Conservation (phyloP, 2,888 invertebrate genomes). For the Hirtodrosophila trivittata region DNA sequence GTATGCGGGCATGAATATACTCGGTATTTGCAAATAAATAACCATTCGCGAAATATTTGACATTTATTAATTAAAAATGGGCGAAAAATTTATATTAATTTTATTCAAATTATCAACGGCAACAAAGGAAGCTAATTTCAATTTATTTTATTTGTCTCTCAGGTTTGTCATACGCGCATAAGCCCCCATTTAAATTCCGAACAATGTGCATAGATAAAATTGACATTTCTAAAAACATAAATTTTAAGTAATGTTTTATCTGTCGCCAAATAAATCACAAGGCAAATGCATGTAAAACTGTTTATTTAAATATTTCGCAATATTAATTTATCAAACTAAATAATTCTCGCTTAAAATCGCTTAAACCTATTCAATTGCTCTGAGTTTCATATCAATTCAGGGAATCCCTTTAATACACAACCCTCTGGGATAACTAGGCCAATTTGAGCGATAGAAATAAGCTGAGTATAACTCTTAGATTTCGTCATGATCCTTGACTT, state of each 20-base stretch:
- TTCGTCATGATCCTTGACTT: too few relatives aligned
- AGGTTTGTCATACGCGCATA: conserved; percentile 40
- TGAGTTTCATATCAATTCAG: too few relatives aligned
- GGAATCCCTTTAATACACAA: too few relatives aligned
- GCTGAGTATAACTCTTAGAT: too few relatives aligned
- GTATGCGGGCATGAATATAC: conserved; percentile 49
- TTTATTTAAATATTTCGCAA: too few relatives aligned
- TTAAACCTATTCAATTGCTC: too few relatives aligned
- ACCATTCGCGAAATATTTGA: conserved; percentile 73
- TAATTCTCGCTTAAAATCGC: too few relatives aligned
- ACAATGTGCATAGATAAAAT: conserved; percentile 56
- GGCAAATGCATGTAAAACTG: not conserved
- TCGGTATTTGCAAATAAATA: conserved; percentile 74
- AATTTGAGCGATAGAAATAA: too few relatives aligned
- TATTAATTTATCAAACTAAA: conserved; percentile 11
- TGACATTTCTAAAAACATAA: conserved; percentile 50
- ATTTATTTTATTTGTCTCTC: conserved; percentile 66
- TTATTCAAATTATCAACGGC: conserved; percentile 82
- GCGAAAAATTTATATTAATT: conserved; percentile 81
- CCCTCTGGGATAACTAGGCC: too few relatives aligned
- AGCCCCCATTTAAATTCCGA: conserved; percentile 9
- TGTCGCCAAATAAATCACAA: conserved; percentile 47
- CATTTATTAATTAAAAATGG: conserved; percentile 82
- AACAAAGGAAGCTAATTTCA: conserved; percentile 77
- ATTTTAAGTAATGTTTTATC: conserved; percentile 38